Evolutionary conservation across 2,797 vertebrate species (phyloP).

Genomic region (Centroberyx gerrardi): DNA sequence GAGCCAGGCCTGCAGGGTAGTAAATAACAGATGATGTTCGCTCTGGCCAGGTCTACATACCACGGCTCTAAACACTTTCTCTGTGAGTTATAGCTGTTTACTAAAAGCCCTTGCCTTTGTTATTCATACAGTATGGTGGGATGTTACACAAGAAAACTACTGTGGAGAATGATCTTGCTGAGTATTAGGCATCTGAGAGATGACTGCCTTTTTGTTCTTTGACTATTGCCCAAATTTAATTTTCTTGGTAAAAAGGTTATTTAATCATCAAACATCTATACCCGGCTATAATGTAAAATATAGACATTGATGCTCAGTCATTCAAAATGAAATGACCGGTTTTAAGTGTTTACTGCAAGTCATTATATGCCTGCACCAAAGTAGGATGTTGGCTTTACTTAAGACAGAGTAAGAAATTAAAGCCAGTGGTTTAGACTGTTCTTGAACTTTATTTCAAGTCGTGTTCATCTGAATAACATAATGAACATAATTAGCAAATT

Average conservation of each 20-base stretch:
- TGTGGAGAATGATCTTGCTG: slow-evolving; percentile 47
- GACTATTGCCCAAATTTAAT: slow-evolving; percentile 49
- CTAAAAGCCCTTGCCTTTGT: slow-evolving; percentile 81
- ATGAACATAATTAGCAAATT: slow-evolving; percentile 60
- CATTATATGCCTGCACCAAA: slow-evolving; percentile 9
- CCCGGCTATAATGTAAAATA: slow-evolving; percentile 30
- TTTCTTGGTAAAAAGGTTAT: slow-evolving; percentile 43
- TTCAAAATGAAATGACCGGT: slow-evolving; percentile 38
- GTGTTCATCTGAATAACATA: slow-evolving; percentile 51
- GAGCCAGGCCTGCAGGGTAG: slow-evolving; percentile 64
- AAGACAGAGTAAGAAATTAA: not conserved
- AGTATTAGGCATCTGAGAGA: slow-evolving; percentile 22
- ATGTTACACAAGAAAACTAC: slow-evolving; percentile 69
- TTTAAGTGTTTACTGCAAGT: slow-evolving; percentile 40
- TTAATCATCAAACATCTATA: slow-evolving; percentile 43
- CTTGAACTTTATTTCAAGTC: slow-evolving; percentile 69
- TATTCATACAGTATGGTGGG: slow-evolving; percentile 72
- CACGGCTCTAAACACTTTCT: slow-evolving; percentile 81
- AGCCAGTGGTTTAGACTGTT: slow-evolving; percentile 34
- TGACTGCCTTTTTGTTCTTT: slow-evolving; percentile 41
- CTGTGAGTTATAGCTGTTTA: slow-evolving; percentile 83
- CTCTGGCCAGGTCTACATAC: slow-evolving; percentile 80
- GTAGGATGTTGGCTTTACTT: not conserved
- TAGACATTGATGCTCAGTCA: slow-evolving; percentile 29
- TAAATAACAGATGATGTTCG: slow-evolving; percentile 83